phyloP scores from a whole-genome alignment of 2,888 invertebrate genomes.

The Stenolophus ochropezus region DNA sequence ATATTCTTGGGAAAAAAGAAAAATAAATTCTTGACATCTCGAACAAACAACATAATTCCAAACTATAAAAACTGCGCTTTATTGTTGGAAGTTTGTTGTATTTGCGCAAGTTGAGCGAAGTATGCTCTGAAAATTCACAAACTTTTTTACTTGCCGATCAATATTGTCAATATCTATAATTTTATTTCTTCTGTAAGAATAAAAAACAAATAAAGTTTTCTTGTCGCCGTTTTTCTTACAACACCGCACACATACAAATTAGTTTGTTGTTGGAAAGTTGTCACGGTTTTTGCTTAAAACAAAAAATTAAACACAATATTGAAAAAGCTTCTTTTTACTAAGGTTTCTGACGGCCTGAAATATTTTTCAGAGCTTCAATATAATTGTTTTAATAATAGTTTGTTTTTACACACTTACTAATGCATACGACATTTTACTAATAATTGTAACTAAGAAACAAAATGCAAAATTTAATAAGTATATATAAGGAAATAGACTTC shows the following conservation, averaged over 20 bases:
- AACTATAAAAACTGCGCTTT: not conserved
- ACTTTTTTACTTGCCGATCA: not conserved
- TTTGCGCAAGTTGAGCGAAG: not conserved
- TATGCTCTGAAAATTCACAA: not conserved
- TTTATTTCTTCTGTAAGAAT: not conserved
- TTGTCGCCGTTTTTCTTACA: not conserved
- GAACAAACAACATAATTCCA: not conserved
- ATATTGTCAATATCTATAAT: not conserved
- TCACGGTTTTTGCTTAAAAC: not conserved
- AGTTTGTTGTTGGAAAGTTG: not conserved
- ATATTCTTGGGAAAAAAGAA: not conserved
- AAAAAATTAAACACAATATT: too few species aligned
- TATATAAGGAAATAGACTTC: too few species aligned
- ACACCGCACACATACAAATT: not conserved
- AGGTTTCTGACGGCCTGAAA: too few species aligned
- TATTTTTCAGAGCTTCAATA: too few species aligned
- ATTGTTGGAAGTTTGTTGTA: not conserved
- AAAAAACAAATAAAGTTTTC: not conserved
- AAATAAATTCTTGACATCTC: not conserved
- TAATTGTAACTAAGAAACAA: too few species aligned
- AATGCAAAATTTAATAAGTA: too few species aligned
- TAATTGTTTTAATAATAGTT: too few species aligned
- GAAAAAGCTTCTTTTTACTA: too few species aligned
- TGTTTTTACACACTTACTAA: too few species aligned
- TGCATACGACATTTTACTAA: too few species aligned